These are phyloP conservation scores for Chrysogorgia sp. DNA, from an alignment of 92 coral and sea anemone genomes.

Conservation along the genomic window DNA sequence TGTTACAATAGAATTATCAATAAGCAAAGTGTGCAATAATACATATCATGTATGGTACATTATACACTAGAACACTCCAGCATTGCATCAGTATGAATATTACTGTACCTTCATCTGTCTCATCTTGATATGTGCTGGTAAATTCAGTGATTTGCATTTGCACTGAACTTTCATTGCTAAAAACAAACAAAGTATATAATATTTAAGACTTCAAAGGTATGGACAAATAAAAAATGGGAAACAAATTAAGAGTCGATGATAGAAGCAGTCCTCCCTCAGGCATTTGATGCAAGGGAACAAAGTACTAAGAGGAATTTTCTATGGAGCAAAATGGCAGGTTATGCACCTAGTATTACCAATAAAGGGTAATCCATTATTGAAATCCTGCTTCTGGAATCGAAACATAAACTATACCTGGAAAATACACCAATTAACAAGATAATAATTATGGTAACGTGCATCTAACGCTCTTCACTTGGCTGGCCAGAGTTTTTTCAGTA, in stretches of 20 bases:
- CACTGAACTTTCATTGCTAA: conserved; percentile 7
- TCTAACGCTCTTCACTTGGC: no score
- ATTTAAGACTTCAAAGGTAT: not conserved
- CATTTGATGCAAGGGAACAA: no score
- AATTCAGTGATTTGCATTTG: not conserved
- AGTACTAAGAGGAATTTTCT: no score
- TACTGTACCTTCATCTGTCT: not conserved
- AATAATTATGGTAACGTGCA: not conserved
- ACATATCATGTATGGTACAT: no score
- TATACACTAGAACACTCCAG: no score
- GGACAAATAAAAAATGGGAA: no score
- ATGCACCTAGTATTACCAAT: no score
- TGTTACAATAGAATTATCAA: not conserved
- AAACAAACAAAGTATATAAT: not conserved
- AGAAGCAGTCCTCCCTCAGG: not conserved
- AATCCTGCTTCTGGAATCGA: not conserved
- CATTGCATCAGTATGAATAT: no score
- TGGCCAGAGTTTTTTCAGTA: not conserved
- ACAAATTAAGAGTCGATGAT: not conserved
- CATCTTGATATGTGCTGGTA: not conserved
- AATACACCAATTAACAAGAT: not conserved
- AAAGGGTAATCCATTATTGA: not conserved
- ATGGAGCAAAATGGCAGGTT: no score
- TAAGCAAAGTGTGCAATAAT: no score
- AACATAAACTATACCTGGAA: conserved; percentile 1